Evolutionary conservation across 2,888 invertebrate species (phyloP).

Genomic region (Erebia epiphron): DNA sequence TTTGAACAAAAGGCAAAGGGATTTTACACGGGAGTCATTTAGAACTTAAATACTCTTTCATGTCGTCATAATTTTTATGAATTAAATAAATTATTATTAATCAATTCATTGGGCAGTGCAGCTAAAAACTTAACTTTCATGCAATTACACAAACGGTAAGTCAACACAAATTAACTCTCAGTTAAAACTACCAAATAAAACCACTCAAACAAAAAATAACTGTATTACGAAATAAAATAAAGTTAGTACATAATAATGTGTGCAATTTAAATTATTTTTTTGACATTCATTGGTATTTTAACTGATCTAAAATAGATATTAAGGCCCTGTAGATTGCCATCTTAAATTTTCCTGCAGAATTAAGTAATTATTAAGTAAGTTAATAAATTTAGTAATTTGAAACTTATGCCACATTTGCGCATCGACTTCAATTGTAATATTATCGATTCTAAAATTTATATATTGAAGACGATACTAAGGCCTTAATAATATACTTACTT

Average conservation of each 20-base stretch:
- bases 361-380: too few species aligned
- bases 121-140: slow-evolving; percentile 6
- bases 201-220: neutral
- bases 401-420: too few species aligned
- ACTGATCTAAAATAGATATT: too few species aligned
- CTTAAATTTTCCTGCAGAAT: too few species aligned
- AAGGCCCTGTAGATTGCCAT: too few species aligned
- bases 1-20: slow-evolving; percentile 33
- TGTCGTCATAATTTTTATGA: slow-evolving; percentile 20
- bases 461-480: neutral
- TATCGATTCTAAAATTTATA: too few species aligned
- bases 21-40: slow-evolving; percentile 36
- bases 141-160: neutral
- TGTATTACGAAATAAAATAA: neutral
- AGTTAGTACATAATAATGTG: neutral
- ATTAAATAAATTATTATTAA: slow-evolving; percentile 19
- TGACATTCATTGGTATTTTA: too few species aligned
- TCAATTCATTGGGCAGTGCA: neutral
- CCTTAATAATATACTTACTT: neutral
- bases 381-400: too few species aligned
- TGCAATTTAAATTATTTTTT: too few species aligned
- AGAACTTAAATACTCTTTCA: slow-evolving; percentile 35
- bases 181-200: neutral
- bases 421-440: too few species aligned
- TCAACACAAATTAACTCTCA: slow-evolving; percentile 12